Conservation (phyloP, 2,888 invertebrate genomes). For the Lydus trimaculatus region DNA sequence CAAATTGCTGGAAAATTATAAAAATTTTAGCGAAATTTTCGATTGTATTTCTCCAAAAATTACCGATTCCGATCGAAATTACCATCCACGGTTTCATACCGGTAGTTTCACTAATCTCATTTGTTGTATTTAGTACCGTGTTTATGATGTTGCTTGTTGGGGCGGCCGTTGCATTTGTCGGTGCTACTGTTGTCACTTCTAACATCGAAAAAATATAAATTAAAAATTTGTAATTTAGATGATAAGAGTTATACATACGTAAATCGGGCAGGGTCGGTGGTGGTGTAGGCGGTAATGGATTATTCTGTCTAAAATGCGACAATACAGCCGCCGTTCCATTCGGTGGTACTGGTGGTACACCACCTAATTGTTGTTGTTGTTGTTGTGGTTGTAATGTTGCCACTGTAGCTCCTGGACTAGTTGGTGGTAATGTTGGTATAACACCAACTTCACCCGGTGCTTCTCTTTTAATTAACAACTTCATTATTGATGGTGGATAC, state of each 20-base stretch:
- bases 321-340: background rate
- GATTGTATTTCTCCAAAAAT: too few species aligned
- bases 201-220: background rate
- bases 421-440: background rate
- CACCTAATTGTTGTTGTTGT: background rate
- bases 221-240: background rate
- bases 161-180: constrained; percentile 6
- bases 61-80: constrained; percentile 84
- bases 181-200: background rate
- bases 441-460: background rate
- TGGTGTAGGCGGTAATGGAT: constrained; percentile 5
- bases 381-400: constrained; percentile 3
- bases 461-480: constrained; percentile 25
- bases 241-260: background rate
- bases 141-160: constrained; percentile 13
- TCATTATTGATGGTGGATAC: constrained; percentile 22
- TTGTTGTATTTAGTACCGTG: constrained; percentile 26
- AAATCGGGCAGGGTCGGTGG: constrained; percentile 9
- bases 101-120: constrained; percentile 63
- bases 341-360: background rate
- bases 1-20: constrained; percentile 67
- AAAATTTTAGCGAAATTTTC: background rate
- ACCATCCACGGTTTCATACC: constrained; percentile 86
- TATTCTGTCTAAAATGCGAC: constrained; percentile 8
- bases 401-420: background rate